Evolutionary conservation across 2,888 invertebrate genomes (phyloP), one percentile per base, ranked within the genome.

Genomic region (Apodemia mormo): DNA sequence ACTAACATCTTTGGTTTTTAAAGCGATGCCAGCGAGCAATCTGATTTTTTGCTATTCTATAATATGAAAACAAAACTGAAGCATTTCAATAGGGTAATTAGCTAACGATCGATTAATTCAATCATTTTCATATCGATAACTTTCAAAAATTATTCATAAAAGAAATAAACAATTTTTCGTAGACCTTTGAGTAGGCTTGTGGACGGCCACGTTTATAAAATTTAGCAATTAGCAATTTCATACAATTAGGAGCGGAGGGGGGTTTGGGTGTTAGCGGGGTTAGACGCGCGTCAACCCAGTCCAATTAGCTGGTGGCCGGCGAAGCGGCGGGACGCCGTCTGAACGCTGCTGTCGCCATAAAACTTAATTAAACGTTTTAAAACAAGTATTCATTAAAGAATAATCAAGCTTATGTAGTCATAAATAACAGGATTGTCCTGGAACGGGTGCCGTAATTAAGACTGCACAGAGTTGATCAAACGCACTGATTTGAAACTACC

Each of bases 281-380:
- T 77, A 74, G 79, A 76, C 76, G 77, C 72, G 86, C 91, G 92
- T 92, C 92, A 92, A 92, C 92, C 90, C 92, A 92, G 90, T 91
- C 92, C 92, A 93, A 93, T 93, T 93, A 93, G 92, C 90, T 87
- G 85, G 93, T 88, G 92, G 92, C 92, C 90, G 89, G 88, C 89
- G 87, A 84, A 85, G 89, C 90, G 88, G 86, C 89, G 90, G 91
- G 91, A 89, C 90, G 90, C 84, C 82, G 82, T 84, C 80, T 79
- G 80, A 78, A 87, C 90, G 87, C 87, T 86, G 87, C 92, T 90
- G 94, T 93, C 93, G 90, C 93, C 92, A 93, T 93, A 94, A 94
- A 94, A 93, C 94, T 94, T 94, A 93, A 94, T 94, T 94, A 93
- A 94, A 93, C 93, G 92, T 92, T 93, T 93, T 93, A 93, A 94